A percentile compares a stretch with the other conserved stretches of the same genome.
Evolutionary conservation across 2,797 vertebrate species (phyloP).

Genomic region (Avahi laniger): DNA sequence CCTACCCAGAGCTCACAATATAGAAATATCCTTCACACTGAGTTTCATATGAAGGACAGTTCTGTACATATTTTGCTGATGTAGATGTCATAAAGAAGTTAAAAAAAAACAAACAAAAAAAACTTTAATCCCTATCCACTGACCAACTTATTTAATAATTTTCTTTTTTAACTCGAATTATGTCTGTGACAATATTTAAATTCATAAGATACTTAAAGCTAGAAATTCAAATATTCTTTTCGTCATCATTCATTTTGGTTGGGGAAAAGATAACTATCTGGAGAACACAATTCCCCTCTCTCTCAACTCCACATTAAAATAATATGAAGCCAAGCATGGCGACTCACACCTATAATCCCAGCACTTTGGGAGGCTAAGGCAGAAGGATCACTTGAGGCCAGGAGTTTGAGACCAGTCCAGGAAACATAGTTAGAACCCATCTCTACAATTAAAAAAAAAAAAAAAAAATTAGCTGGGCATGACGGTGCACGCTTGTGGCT

Average conservation of each 20-base stretch:
- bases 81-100: background rate
- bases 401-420: too few relatives aligned
- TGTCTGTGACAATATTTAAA: background rate
- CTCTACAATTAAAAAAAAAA: too few relatives aligned
- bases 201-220: background rate
- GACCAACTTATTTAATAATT: background rate
- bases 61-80: background rate
- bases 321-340: too few relatives aligned
- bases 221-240: background rate
- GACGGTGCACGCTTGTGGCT: too few relatives aligned
- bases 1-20: background rate
- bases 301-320: background rate
- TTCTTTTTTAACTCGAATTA: background rate
- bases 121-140: background rate
- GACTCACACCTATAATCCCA: too few relatives aligned
- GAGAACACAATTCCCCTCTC: background rate
- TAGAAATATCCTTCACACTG: background rate
- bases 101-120: background rate
- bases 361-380: too few relatives aligned
- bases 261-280: background rate
- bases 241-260: background rate
- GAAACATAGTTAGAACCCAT: too few relatives aligned
- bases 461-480: too few relatives aligned
- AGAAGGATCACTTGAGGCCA: too few relatives aligned
- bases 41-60: background rate